Evolutionary conservation across 2,797 vertebrate genomes (phyloP), one percentile per base, ranked within the genome.

Genomic region (Smutsia temminckii): DNA sequence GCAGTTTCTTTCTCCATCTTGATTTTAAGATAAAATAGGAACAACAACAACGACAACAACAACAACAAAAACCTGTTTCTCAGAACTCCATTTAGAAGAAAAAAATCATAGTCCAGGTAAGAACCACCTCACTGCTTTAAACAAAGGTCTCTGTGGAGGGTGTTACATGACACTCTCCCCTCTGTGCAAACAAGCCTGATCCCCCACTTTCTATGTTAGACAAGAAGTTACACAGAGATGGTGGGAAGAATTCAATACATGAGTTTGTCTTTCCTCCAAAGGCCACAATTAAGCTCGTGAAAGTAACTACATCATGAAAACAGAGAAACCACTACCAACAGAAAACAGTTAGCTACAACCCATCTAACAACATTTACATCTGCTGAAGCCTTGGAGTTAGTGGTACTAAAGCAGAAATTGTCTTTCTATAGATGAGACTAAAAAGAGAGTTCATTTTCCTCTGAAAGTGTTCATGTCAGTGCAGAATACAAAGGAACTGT

Each of bases 161-260:
- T 29, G 16, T 46, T 46, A 34, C 81, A 69, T 63, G 17, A 29
- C 5, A n/a, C 8, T 74, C 18, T 10, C 21, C 32, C 0, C 32
- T 64, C 17, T 8, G 7, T 23, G 20, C 23, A 16, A n/a, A 7
- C 17, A 59, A n/a, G 21, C 2, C 6, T 25, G 6, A 4, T 1
- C 6, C 13, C 6, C 16, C 34, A 34, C 20, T 51, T 83, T 11
- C 32, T 32, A 55, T 21, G 20, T 40, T 8, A 94, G 20, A 59
- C 7, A 64, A 63, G 3, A 40, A 40, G n/a, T 34, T 71, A 12
- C 63, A 61, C 25, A 40, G 13, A 61, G 16, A 51, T 18, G 17
- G 16, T 66, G 16, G 16, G 32, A 55, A 51, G 4, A 7, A 34
- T 16, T 40, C 4, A 27, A 14, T 40, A 5, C 16, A 20, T 34